Base-by-base conservation (phyloP, 2,113 vertebrate species). In the Petroica traversi region DNA sequence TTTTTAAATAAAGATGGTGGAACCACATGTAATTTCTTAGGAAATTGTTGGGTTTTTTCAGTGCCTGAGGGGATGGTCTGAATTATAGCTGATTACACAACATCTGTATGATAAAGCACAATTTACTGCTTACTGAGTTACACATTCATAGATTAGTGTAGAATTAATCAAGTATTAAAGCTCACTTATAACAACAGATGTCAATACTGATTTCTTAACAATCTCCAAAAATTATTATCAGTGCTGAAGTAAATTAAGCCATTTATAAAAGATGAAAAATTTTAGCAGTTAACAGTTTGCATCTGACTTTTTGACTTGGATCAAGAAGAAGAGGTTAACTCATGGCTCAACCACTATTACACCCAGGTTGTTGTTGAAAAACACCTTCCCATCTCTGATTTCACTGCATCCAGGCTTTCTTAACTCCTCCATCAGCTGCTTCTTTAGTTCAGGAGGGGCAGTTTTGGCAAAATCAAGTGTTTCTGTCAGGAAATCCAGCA, bases 401-500 rank as follows among this genome's bases (percentile, higher is more conserved):
- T 96, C 58, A 71, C 98, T 99, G 88, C 98, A 99, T 83, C 97
- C 98, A 29, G 98, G 98, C 20, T 98, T 97, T 52, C 97, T 98
- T 6, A 99, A 97, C 19, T 99, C 95, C 85, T 98, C 96, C 55
- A 98, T 34, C 46, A 99, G 84, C 54, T 98, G 98, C 14, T 14
- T 88, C 94, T 96, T 99, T 26, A 99, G 97, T 71, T 98, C 97
- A 38, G 98, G 96, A 29, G 99, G 96, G 54, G 98, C 99, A 12
- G 95, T 98, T 91, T 97, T 97, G 76, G 89, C 98, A 94, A 99
- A 99, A 34, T 99, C 92, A 49, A 81, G 76, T 20, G 98, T 98
- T 97, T 99, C 98, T 5, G 99, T 99, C 92, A 99, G 98, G 95
- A 99, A 99, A 94, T 99, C 99, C 71, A 99, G 97, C 92, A 99